Evolutionary conservation across 2,797 vertebrate genomes (phyloP).

Genomic region (Microhierax caerulescens): DNA sequence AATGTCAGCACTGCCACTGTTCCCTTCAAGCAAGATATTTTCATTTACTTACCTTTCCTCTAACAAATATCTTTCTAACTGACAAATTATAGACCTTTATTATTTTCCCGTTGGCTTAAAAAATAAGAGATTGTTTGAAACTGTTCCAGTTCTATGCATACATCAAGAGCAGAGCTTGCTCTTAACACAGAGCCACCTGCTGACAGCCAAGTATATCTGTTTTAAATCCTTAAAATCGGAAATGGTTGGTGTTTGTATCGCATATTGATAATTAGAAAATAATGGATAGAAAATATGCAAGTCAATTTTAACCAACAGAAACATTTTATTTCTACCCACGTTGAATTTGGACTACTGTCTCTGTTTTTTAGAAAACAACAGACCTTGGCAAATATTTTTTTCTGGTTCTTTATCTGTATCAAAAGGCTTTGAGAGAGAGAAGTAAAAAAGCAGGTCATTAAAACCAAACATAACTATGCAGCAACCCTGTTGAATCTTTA

Average conservation of each 20-base stretch:
- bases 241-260: background rate
- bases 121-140: background rate
- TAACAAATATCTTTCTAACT: background rate
- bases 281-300: background rate
- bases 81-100: background rate
- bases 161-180: background rate
- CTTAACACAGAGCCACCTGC: constrained; percentile 31
- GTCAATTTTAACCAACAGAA: background rate
- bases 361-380: background rate
- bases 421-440: background rate
- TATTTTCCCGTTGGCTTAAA: background rate
- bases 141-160: background rate
- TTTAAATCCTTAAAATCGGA: background rate
- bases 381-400: background rate
- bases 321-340: background rate
- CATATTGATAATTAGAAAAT: background rate
- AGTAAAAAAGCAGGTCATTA: background rate
- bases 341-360: background rate
- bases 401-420: background rate
- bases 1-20: background rate
- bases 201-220: background rate
- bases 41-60: background rate
- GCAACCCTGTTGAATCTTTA: background rate
- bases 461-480: background rate
- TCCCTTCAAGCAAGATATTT: background rate